These are phyloP conservation scores for Anser brachyrhynchus DNA, from an alignment of 2,113 vertebrate species.

Conservation along the genomic window DNA sequence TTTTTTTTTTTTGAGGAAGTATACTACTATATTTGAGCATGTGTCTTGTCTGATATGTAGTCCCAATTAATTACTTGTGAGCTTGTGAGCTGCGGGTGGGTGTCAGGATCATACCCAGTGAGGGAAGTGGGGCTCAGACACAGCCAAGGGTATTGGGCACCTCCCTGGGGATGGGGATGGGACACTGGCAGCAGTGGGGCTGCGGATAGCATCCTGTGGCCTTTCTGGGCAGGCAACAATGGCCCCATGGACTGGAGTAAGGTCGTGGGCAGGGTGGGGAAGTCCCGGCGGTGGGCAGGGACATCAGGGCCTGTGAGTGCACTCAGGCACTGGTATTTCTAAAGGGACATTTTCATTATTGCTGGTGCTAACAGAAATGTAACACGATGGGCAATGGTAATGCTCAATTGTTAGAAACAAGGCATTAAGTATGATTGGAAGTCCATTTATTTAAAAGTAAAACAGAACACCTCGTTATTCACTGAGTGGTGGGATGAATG, in stretches of 20 bases:
- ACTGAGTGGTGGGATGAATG: background rate
- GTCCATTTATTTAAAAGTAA: background rate
- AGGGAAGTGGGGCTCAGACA: background rate
- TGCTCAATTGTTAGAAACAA: background rate
- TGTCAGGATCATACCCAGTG: background rate
- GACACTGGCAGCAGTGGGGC: background rate
- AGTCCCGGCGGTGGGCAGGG: rapidly evolving
- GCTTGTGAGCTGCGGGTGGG: background rate
- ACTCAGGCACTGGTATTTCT: background rate
- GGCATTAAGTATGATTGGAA: background rate
- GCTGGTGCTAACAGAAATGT: rapidly evolving
- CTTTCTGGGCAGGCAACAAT: rapidly evolving
- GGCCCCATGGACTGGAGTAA: background rate
- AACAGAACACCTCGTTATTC: background rate
- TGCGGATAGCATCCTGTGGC: rapidly evolving
- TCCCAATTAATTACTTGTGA: background rate
- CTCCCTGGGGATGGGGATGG: background rate
- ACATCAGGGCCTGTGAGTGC: no score
- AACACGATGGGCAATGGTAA: no score
- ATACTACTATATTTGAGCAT: no score
- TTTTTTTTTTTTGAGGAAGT: background rate
- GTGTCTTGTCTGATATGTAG: background rate
- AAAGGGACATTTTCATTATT: background rate
- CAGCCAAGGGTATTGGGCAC: background rate
- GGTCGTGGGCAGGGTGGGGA: no score